Conservation (phyloP, 2,113 vertebrate species). For the Spea bombifrons region DNA sequence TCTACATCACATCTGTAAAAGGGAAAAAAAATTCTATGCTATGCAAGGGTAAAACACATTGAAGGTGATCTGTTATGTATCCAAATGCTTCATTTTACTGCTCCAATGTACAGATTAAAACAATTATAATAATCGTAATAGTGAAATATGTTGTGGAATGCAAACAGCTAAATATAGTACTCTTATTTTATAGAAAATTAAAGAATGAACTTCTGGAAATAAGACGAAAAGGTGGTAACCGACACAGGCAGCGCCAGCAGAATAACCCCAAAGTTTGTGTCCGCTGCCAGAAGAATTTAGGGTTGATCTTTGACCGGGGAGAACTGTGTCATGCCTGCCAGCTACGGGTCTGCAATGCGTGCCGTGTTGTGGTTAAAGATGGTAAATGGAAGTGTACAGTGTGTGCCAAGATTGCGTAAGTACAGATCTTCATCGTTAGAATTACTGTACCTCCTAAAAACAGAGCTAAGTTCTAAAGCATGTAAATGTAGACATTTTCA, state of each 20-base stretch:
- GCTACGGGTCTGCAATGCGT: constrained; percentile 77
- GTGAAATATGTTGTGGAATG: not conserved
- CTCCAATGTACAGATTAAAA: no score
- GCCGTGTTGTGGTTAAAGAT: constrained; percentile 59
- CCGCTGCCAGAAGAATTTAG: constrained; percentile 81
- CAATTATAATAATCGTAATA: no score
- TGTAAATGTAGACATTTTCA: no score
- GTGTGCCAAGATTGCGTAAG: constrained; percentile 90
- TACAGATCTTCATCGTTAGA: constrained; percentile 41
- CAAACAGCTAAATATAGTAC: not conserved
- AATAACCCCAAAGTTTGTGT: constrained; percentile 75
- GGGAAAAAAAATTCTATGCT: no score
- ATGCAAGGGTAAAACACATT: no score
- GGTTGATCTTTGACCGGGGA: constrained; percentile 86
- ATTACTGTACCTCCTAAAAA: no score
- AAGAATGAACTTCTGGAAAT: constrained; percentile 93
- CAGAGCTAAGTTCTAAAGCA: no score
- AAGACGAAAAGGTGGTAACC: constrained; percentile 72
- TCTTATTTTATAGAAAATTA: constrained; percentile 72
- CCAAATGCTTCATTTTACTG: no score
- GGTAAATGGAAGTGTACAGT: constrained; percentile 80
- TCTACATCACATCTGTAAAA: no score
- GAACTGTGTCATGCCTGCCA: constrained; percentile 76
- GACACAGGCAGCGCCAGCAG: constrained; percentile 60
- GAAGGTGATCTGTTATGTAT: no score